phyloP scores from a whole-genome alignment of 2,797 vertebrate genomes.

The Falco columbarius region DNA sequence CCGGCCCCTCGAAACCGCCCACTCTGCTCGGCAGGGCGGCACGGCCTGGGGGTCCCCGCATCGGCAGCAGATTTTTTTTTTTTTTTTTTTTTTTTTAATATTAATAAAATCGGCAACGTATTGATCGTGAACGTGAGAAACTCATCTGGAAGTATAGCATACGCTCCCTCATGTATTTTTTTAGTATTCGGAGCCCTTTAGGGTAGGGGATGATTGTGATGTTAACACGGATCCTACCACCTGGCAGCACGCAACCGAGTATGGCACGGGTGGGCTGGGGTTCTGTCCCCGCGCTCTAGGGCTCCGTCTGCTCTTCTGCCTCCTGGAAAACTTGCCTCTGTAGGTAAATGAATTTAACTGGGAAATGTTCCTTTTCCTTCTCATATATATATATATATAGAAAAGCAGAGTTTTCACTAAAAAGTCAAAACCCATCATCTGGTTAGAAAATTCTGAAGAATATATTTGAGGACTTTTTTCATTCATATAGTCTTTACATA shows the following conservation, averaged over 20 bases:
- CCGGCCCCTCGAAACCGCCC: no score
- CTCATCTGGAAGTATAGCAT: rapidly evolving
- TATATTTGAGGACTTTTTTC: not conserved
- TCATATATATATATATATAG: not conserved
- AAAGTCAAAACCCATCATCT: not conserved
- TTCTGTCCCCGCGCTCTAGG: not conserved
- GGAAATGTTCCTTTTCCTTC: not conserved
- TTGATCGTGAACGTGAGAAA: not conserved
- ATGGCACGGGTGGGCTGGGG: not conserved
- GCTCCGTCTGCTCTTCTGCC: not conserved
- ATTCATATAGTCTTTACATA: rapidly evolving
- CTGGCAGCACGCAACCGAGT: not conserved
- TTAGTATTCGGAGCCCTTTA: not conserved
- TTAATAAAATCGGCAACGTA: no score
- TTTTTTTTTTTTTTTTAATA: no score
- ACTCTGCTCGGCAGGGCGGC: not conserved
- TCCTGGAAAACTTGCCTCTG: not conserved
- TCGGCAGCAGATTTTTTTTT: not conserved
- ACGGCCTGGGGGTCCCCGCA: no score
- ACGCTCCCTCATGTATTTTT: not conserved
- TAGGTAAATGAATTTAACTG: not conserved
- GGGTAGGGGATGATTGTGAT: not conserved
- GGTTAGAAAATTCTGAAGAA: not conserved
- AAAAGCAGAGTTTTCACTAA: not conserved
- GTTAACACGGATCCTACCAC: not conserved